Conservation (phyloP, 1,140 invertebrate species). For the Scylla paramamosain region DNA sequence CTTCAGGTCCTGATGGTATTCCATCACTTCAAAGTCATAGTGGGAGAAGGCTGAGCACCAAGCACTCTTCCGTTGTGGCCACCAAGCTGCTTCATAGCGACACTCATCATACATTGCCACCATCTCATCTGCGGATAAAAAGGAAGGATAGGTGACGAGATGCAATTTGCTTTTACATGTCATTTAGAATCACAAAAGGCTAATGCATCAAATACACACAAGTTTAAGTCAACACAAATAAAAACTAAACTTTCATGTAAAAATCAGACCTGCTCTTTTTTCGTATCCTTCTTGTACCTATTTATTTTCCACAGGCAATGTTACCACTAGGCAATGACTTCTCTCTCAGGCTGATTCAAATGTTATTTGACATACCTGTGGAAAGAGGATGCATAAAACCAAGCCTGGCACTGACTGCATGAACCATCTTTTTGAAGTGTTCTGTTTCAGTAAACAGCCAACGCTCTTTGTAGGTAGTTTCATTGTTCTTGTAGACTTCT, state of each 20-base stretch:
- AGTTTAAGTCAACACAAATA: too few species aligned
- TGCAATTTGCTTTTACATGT: not conserved
- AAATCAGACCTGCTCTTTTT: too few species aligned
- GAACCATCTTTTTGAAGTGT: slow-evolving; percentile 53
- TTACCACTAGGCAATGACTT: too few species aligned
- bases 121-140: slow-evolving; percentile 58
- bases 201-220: too few species aligned
- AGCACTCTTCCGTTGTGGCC: slow-evolving; percentile 66
- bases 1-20: slow-evolving; percentile 75
- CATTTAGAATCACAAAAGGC: too few species aligned
- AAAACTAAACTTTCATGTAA: too few species aligned
- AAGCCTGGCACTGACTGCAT: slow-evolving; percentile 66
- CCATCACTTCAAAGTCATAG: slow-evolving; percentile 75
- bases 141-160: not conserved
- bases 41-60: slow-evolving; percentile 75
- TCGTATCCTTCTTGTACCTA: too few species aligned
- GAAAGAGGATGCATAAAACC: slow-evolving; percentile 69
- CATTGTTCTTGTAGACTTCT: slow-evolving; percentile 68
- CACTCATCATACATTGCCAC: slow-evolving; percentile 75
- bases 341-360: not conserved
- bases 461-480: slow-evolving; percentile 67
- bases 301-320: too few species aligned
- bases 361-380: slow-evolving; percentile 29
- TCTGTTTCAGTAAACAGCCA: slow-evolving; percentile 50
- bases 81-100: slow-evolving; percentile 76